Conservation (phyloP, 2,888 invertebrate genomes). For the Pycnomerus fuliginosus region DNA sequence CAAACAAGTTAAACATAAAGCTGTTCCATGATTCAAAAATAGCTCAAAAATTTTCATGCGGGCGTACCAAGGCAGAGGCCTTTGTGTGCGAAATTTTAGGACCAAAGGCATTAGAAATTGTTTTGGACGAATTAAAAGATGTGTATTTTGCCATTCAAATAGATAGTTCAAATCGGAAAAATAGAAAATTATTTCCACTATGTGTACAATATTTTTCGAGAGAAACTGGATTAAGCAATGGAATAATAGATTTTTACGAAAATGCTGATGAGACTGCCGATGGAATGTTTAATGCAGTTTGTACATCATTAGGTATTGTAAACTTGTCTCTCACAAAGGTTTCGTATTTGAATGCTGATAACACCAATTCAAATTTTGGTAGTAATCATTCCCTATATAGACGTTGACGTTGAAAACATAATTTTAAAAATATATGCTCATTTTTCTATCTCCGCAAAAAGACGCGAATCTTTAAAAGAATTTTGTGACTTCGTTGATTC, state of each 20-base stretch:
- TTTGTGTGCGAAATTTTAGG: too few species aligned
- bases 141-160: slow-evolving; percentile 5
- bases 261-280: slow-evolving; percentile 4
- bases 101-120: too few species aligned
- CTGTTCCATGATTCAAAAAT: too few species aligned
- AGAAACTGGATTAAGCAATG: not conserved
- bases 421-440: slow-evolving; percentile 17
- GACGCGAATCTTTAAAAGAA: slow-evolving; percentile 8
- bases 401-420: slow-evolving; percentile 14
- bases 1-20: too few species aligned
- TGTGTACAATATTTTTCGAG: slow-evolving; percentile 4
- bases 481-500: slow-evolving; percentile 13
- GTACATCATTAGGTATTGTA: not conserved
- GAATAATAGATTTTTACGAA: slow-evolving; percentile 5
- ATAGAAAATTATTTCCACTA: slow-evolving; percentile 7
- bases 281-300: slow-evolving; percentile 1
- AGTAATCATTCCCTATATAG: slow-evolving; percentile 5
- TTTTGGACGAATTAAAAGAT: too few species aligned
- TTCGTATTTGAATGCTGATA: slow-evolving; percentile 5
- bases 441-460: slow-evolving; percentile 15
- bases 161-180: too few species aligned
- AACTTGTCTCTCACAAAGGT: not conserved
- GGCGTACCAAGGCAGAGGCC: too few species aligned
- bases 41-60: too few species aligned
- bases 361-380: slow-evolving; percentile 12